Evolutionary conservation across 2,888 invertebrate genomes (phyloP).

Genomic region (Acrobasis suavella): DNA sequence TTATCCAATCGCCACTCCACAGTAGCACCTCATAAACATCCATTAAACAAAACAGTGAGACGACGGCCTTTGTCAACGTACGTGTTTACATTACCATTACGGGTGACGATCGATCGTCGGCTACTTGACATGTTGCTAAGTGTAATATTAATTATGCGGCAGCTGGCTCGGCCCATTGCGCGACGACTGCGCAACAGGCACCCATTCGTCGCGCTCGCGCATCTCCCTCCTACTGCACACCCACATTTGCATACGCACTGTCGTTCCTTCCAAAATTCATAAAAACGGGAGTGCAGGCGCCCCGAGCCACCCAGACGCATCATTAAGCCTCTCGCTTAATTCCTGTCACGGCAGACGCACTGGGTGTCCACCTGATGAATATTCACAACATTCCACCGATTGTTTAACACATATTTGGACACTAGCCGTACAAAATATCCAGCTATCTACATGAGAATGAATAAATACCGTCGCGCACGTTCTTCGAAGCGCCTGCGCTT

Average conservation of each 20-base stretch:
- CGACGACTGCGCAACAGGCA: slow-evolving; percentile 66
- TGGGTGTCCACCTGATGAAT: slow-evolving; percentile 81
- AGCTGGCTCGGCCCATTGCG: slow-evolving; percentile 60
- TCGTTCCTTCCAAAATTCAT: slow-evolving; percentile 68
- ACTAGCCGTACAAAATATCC: slow-evolving; percentile 60
- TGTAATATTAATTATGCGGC: slow-evolving; percentile 77
- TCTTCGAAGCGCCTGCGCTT: slow-evolving; percentile 65
- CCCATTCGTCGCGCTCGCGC: slow-evolving; percentile 76
- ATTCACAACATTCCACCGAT: slow-evolving; percentile 78
- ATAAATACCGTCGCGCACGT: slow-evolving; percentile 63
- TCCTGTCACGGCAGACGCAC: slow-evolving; percentile 76
- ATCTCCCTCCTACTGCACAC: slow-evolving; percentile 73
- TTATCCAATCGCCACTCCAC: slow-evolving; percentile 65
- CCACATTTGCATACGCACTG: slow-evolving; percentile 76
- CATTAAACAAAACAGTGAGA: slow-evolving; percentile 62
- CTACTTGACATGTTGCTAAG: slow-evolving; percentile 71
- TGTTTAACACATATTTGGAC: slow-evolving; percentile 79
- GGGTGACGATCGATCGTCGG: slow-evolving; percentile 75
- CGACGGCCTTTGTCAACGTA: slow-evolving; percentile 67
- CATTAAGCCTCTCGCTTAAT: slow-evolving; percentile 73
- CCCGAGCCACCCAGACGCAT: slow-evolving; percentile 72
- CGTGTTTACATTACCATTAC: slow-evolving; percentile 76
- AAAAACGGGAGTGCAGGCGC: slow-evolving; percentile 67
- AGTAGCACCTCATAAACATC: slow-evolving; percentile 60
- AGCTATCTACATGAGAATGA: slow-evolving; percentile 71